Evolutionary conservation across 1,140 invertebrate genomes (phyloP), one percentile per base, ranked within the genome.

Genomic region (Cydia pomonella): DNA sequence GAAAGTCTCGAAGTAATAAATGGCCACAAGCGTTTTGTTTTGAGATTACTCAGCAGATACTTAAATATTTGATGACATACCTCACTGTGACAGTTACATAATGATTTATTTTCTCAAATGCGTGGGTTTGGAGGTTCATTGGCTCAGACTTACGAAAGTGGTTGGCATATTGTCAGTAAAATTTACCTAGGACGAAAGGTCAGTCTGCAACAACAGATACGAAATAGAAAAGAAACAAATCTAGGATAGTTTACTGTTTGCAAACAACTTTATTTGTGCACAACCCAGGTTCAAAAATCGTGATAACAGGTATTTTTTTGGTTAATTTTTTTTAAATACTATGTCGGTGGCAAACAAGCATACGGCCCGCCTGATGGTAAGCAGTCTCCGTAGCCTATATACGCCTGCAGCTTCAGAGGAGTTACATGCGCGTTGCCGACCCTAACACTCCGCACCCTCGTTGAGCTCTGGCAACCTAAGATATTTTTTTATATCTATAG

Each of bases 1-100:
- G 47, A 50, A 50, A 50, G 1, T 50, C 6, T 50, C n/a, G 1
- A n/a, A 50, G 16, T 50, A 21, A 59, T 59, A 21, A 59, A 21
- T 59, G 9, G n/a, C 53, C 5, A 21, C n/a, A 1, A 23, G 18
- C 47, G n/a, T 21, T 21, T 59, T 59, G 18, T 59, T 59, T 59
- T 59, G 7, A 3, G 3, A 50, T 23, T 59, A 21, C n/a, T 21
- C 18, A 18, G 18, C 7, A 9, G 2, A 12, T 1, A 50, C 18
- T 59, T 59, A 21, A 59, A 59, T 59, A 59, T 59, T 59, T 59
- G 53, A 59, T 59, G 53, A 10, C 53, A 10, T 59, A 59, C 13
- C 47, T 50, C 47, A n/a, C 53, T 23, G 53, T 21, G 53, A 59
- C 53, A 59, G 9, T 59, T 21, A 10, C 18, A 21, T 2, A 21